Percentiles rank a stretch among this genome's conserved stretches.
phyloP scores from a whole-genome alignment of 2,888 invertebrate genomes.

The Rhamnusium bicolor region DNA sequence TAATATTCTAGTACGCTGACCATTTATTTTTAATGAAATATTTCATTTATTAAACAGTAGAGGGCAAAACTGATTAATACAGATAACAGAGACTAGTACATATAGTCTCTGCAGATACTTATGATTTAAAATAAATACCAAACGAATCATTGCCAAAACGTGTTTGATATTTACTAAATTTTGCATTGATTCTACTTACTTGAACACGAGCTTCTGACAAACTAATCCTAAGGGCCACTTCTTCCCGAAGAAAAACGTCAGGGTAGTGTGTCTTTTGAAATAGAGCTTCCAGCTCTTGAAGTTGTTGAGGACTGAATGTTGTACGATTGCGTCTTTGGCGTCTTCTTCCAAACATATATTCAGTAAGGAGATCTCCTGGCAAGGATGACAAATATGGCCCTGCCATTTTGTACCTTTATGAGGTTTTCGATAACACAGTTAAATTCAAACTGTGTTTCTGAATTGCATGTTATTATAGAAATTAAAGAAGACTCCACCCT shows the following conservation, averaged over 20 bases:
- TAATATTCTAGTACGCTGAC: too few species aligned
- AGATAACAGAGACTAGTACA: too few species aligned
- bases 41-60: too few species aligned
- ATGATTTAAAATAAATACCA: too few species aligned
- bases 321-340: slow-evolving; percentile 92
- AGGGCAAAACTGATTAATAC: too few species aligned
- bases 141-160: too few species aligned
- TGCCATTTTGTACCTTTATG: slow-evolving; percentile 76
- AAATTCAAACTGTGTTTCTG: slow-evolving; percentile 59
- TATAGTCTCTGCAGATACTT: too few species aligned
- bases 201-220: slow-evolving; percentile 95
- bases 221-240: slow-evolving; percentile 91
- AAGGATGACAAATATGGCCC: slow-evolving; percentile 90
- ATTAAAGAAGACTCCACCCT: slow-evolving; percentile 67
- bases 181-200: slow-evolving; percentile 71
- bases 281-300: slow-evolving; percentile 91
- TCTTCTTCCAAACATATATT: slow-evolving; percentile 93
- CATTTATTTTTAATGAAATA: too few species aligned
- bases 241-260: slow-evolving; percentile 90
- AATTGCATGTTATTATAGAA: slow-evolving; percentile 59
- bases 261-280: slow-evolving; percentile 97
- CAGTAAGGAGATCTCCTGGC: slow-evolving; percentile 90
- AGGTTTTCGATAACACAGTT: slow-evolving; percentile 55
- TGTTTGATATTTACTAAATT: too few species aligned
- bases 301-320: slow-evolving; percentile 94